Evolutionary conservation across 2,888 invertebrate genomes (phyloP).

Genomic region (Megaustenia siamemsis): DNA sequence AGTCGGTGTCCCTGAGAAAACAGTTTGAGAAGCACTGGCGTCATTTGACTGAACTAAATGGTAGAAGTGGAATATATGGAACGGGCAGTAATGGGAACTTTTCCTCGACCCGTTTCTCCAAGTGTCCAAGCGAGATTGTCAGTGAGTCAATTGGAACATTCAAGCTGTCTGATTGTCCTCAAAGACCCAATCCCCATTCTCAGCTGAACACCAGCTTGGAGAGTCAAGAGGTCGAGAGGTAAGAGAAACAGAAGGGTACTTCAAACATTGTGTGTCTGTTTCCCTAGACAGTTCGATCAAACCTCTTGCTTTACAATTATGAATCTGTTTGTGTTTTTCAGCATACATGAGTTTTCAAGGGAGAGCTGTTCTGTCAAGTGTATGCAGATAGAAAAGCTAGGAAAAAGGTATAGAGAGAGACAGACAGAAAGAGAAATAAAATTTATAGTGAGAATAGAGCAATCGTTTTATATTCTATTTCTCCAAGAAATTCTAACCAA

Average conservation of each 20-base stretch:
- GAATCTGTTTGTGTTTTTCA: neutral
- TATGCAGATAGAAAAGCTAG: neutral
- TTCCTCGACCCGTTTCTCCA: neutral
- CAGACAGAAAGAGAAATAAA: too few relatives aligned
- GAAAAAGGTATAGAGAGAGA: too few relatives aligned
- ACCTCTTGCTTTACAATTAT: neutral
- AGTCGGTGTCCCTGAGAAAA: too few relatives aligned
- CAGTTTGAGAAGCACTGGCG: too few relatives aligned
- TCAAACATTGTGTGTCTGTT: neutral
- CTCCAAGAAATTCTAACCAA: too few relatives aligned
- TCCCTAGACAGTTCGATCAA: neutral
- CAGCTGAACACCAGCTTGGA: constrained; percentile 26
- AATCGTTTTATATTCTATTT: too few relatives aligned
- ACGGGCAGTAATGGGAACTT: neutral
- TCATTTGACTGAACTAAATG: neutral
- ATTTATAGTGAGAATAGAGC: too few relatives aligned
- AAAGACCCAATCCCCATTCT: constrained; percentile 15
- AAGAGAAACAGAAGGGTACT: constrained; percentile 3
- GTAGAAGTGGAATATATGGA: neutral
- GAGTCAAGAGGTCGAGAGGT: constrained; percentile 32
- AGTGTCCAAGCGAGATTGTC: constrained; percentile 3
- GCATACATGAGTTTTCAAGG: neutral
- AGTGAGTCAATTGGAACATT: constrained; percentile 16
- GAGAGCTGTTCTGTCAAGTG: neutral
- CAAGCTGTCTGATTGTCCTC: neutral